Conservation (phyloP, 1,140 invertebrate species). For the Batillaria attramentaria region DNA sequence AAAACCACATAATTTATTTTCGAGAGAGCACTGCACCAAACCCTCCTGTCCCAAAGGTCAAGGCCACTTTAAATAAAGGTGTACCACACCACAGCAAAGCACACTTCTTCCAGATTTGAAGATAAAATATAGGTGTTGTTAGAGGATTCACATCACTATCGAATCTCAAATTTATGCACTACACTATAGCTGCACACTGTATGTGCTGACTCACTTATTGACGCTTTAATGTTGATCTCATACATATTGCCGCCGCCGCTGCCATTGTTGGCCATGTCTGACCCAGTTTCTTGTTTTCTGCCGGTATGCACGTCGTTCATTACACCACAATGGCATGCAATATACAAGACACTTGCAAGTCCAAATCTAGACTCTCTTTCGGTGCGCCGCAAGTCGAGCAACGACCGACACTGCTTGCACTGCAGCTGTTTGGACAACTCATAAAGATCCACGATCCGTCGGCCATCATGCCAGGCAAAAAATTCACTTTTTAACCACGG, state of each 20-base stretch:
- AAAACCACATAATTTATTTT: no score
- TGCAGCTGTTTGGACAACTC: conserved; percentile 21
- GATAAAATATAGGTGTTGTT: no score
- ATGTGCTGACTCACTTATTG: conserved; percentile 21
- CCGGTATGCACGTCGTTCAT: conserved; percentile 26
- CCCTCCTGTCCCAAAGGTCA: no score
- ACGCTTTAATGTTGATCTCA: conserved; percentile 29
- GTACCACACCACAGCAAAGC: no score
- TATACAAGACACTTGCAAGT: conserved; percentile 26
- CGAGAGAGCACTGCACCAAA: no score
- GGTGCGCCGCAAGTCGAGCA: conserved; percentile 20
- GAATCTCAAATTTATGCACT: no score
- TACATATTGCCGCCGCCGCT: no score
- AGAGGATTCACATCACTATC: no score
- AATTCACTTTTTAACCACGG: conserved; percentile 27
- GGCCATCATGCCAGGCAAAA: conserved; percentile 30
- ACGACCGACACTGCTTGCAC: conserved; percentile 19
- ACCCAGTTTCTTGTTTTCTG: neutral
- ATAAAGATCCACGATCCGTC: conserved; percentile 21
- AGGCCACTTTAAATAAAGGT: no score
- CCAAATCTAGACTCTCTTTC: conserved; percentile 22
- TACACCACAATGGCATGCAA: conserved; percentile 18
- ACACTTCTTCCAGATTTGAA: no score
- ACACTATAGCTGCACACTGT: no score
- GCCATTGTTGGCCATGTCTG: neutral